Percentiles rank a stretch among this genome's conserved stretches.
phyloP scores from a whole-genome alignment of 2,113 vertebrate genomes.

The Picathartes gymnocephalus region DNA sequence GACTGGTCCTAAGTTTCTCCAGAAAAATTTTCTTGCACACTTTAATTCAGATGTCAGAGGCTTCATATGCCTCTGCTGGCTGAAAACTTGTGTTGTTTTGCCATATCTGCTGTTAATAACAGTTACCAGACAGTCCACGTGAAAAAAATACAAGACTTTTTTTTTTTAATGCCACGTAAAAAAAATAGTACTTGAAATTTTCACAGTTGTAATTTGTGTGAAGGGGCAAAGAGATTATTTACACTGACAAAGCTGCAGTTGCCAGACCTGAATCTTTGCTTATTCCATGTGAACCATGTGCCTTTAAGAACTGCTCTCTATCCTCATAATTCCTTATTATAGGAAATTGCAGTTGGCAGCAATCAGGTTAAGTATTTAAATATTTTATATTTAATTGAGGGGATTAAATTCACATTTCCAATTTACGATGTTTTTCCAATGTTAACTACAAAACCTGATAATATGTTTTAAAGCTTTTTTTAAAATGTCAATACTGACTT shows the following conservation, averaged over 20 bases:
- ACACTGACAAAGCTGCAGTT: not conserved
- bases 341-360: constrained; percentile 32
- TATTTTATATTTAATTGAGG: constrained; percentile 31
- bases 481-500: not conserved
- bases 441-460: not conserved
- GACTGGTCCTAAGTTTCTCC: not conserved
- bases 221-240: not conserved
- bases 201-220: not conserved
- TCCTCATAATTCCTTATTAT: constrained; percentile 5
- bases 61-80: not conserved
- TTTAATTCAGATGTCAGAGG: not conserved
- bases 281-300: not conserved
- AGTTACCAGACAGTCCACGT: not conserved
- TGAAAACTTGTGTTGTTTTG: not conserved
- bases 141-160: not conserved
- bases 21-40: not conserved
- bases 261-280: not conserved
- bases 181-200: not conserved
- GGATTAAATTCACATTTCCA: constrained; percentile 37
- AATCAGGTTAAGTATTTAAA: constrained; percentile 41
- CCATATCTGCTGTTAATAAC: not conserved
- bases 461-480: not conserved
- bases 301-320: constrained; percentile 4
- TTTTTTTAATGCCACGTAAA: not conserved
- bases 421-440: constrained; percentile 25